phyloP scores from a whole-genome alignment of 2,113 vertebrate species.

The Chrysemys picta region DNA sequence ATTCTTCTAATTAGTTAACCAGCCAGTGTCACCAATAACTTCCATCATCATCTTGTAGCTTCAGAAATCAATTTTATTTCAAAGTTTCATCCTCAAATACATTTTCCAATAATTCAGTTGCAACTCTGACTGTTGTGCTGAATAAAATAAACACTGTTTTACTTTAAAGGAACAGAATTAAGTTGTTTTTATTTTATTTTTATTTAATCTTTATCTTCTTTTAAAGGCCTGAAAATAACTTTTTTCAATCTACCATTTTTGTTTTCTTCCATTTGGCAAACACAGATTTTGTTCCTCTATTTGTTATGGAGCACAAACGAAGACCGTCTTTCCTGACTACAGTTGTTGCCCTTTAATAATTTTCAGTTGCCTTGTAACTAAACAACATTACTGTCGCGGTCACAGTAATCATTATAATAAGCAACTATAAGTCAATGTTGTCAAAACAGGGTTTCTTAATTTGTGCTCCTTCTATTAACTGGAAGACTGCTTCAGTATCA shows the following conservation, averaged over 20 bases:
- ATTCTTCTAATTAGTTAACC: not conserved
- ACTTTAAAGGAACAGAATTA: conserved; percentile 31
- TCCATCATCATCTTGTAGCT: not conserved
- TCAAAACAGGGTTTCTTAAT: not conserved
- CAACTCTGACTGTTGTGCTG: conserved; percentile 64
- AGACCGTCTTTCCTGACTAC: not conserved
- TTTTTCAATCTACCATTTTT: not conserved
- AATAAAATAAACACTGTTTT: conserved; percentile 53
- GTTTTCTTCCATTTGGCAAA: conserved; percentile 26
- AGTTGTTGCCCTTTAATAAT: not conserved
- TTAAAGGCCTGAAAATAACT: conserved; percentile 27
- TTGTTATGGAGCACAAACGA: not conserved
- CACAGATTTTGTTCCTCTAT: conserved; percentile 17
- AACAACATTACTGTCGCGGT: conserved; percentile 3
- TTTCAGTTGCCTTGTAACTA: conserved; percentile 16
- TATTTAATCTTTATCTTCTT: conserved; percentile 45
- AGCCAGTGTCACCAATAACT: not conserved
- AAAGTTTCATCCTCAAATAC: not conserved
- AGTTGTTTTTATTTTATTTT: conserved; percentile 55
- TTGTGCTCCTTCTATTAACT: conserved; percentile 5
- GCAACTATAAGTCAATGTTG: conserved; percentile 13
- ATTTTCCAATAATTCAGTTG: not conserved
- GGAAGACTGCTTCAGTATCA: not conserved
- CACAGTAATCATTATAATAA: conserved; percentile 5
- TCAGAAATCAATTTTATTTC: not conserved